Evolutionary conservation across 2,888 invertebrate species (phyloP), one percentile per base, ranked within the genome.

Genomic region (Drosophila nr. medialis): DNA sequence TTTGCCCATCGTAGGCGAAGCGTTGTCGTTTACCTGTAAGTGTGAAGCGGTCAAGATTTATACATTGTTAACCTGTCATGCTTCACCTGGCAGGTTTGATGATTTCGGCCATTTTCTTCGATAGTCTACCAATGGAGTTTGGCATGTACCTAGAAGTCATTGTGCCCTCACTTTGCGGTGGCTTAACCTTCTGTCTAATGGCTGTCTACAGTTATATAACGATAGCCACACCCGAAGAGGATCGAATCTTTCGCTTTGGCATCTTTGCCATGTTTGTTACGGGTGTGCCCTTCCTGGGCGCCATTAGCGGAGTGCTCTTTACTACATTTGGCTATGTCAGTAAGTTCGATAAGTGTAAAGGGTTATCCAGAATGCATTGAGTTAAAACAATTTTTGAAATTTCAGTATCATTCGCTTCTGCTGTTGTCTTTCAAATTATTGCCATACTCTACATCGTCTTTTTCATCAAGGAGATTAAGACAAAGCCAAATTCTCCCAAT

Each of bases 191-290:
- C 61, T 91, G 92, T 60, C 67, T 93, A 18, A 93, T 93, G 93
- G 93, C 92, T 8, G 86, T 93, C 8, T 93, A 92, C 54, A 93
- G 93, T 78, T 93, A 93, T 54, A 92, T 93, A 32, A 93, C 93
- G 2, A 91, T 91, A 50, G 89, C 92, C 8, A 93, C 93, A 13
- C 92, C 92, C 2, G 93, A 93, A 65, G 80, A 92, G 54, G 93
- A 93, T 82, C 89, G 93, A 38, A 82, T 92, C 5, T 93, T 93
- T 60, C 87, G 93, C 77, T 93, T 92, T 77, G 93, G 93, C 6
- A 92, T 93, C 45, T 93, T 93, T 69, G 92, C 92, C 11, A 92
- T 92, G 90, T 92, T 92, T 55, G 72, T 92, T 0, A 92, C 90
- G 0, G 90, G 91, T 1, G 82, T 92, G 27, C 92, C 92, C 0